These are phyloP conservation scores for Luehdorfia chinensis DNA, from an alignment of 1,140 invertebrate species.

Conservation along the genomic window DNA sequence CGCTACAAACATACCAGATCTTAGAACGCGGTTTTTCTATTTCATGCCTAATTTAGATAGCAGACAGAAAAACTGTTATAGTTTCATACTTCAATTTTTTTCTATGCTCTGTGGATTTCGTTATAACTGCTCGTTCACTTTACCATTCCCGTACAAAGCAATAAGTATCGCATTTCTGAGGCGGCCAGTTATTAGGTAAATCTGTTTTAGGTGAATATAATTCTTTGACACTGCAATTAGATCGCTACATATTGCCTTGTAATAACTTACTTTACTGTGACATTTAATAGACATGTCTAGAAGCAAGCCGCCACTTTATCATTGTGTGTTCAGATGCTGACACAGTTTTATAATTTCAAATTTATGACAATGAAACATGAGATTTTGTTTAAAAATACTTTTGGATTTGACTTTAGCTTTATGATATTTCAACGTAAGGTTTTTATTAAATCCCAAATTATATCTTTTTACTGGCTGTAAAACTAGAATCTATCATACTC, in stretches of 20 bases:
- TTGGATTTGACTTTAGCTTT: too few species aligned
- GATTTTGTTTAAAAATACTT: too few species aligned
- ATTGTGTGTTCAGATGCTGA: too few species aligned
- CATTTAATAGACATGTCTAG: too few species aligned
- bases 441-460: too few species aligned
- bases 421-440: too few species aligned
- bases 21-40: slow-evolving; percentile 9
- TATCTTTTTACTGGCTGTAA: too few species aligned
- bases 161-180: slow-evolving; percentile 2
- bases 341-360: too few species aligned
- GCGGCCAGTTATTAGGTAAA: neutral
- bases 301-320: too few species aligned
- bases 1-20: neutral
- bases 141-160: slow-evolving; percentile 1
- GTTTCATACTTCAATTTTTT: slow-evolving; percentile 3
- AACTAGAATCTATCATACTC: too few species aligned
- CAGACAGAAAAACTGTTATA: slow-evolving; percentile 6
- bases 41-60: neutral
- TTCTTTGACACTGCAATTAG: slow-evolving; percentile 6
- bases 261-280: too few species aligned
- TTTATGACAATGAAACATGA: too few species aligned
- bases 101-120: neutral
- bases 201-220: slow-evolving; percentile 9
- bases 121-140: neutral
- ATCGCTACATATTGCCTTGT: neutral